These are phyloP conservation scores for Coregonus sp. DNA, from an alignment of 2,797 vertebrate species.

Conservation along the genomic window DNA sequence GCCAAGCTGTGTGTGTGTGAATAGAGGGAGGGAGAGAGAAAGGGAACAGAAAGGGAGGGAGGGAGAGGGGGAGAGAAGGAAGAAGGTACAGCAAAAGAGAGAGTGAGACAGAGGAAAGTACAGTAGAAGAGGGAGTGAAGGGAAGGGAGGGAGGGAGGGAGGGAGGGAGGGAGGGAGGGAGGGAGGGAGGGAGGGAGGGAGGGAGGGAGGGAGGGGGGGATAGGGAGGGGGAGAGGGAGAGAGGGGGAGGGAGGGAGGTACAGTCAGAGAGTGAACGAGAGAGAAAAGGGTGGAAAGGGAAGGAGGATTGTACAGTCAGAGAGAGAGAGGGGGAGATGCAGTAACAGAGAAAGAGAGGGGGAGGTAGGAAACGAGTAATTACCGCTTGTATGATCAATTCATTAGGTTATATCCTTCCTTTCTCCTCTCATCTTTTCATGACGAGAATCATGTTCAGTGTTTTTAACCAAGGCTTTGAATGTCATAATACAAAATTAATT, in stretches of 20 bases:
- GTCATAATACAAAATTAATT: background rate
- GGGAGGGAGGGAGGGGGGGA: background rate
- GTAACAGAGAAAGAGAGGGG: background rate
- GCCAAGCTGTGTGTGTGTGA: too few relatives aligned
- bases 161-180: too few relatives aligned
- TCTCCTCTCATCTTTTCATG: background rate
- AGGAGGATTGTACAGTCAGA: too few relatives aligned
- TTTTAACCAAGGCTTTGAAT: background rate
- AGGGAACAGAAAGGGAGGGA: too few relatives aligned
- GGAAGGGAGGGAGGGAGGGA: too few relatives aligned
- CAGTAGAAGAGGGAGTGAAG: too few relatives aligned
- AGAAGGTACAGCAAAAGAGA: too few relatives aligned
- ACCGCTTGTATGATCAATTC: constrained; percentile 7
- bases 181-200: too few relatives aligned
- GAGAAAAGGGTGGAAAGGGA: too few relatives aligned
- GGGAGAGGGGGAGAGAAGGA: too few relatives aligned
- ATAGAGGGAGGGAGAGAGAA: too few relatives aligned
- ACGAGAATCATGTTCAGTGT: background rate
- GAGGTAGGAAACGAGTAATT: background rate
- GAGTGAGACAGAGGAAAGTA: background rate
- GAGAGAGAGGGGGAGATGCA: background rate
- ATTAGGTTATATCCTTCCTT: constrained; percentile 6
- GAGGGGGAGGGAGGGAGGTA: background rate
- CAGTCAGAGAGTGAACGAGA: too few relatives aligned
- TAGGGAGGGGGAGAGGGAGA: background rate